Evolutionary conservation across 2,888 invertebrate species (phyloP).

Genomic region (Archaeoteleia sp.): DNA sequence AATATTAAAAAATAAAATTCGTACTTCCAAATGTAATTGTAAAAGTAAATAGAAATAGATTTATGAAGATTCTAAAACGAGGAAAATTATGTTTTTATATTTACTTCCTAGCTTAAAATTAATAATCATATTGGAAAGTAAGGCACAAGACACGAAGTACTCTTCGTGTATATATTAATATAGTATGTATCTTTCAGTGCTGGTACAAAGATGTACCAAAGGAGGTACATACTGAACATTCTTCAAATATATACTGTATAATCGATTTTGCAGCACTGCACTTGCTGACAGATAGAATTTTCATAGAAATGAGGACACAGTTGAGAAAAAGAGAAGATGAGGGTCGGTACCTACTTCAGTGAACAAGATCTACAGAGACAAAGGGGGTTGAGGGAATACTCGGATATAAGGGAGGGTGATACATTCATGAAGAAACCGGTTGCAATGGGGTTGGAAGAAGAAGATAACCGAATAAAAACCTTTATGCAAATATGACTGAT

Average conservation of each 20-base stretch:
- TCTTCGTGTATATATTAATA: slow-evolving; percentile 11
- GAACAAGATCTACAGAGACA: slow-evolving; percentile 33
- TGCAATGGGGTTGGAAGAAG: too few species aligned
- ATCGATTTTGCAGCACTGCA: slow-evolving; percentile 30
- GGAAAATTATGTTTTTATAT: too few species aligned
- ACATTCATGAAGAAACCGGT: slow-evolving; percentile 21
- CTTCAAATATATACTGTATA: slow-evolving; percentile 20
- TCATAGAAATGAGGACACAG: slow-evolving; percentile 38
- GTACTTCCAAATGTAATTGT: too few species aligned
- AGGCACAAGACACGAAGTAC: too few species aligned
- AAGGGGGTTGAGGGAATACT: slow-evolving; percentile 11
- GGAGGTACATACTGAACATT: background rate
- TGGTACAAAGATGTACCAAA: background rate
- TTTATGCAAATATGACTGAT: too few species aligned
- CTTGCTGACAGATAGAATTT: slow-evolving; percentile 43
- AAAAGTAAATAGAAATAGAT: too few species aligned
- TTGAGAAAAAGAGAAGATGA: slow-evolving; percentile 21
- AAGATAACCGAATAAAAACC: too few species aligned
- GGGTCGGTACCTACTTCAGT: slow-evolving; percentile 25
- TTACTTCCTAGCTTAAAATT: too few species aligned
- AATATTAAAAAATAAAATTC: too few species aligned
- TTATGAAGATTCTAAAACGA: too few species aligned
- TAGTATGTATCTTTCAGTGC: background rate
- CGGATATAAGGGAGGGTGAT: slow-evolving; percentile 24
- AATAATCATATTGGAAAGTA: too few species aligned